phyloP scores from a whole-genome alignment of 2,113 vertebrate genomes.

The Gallinago media region DNA sequence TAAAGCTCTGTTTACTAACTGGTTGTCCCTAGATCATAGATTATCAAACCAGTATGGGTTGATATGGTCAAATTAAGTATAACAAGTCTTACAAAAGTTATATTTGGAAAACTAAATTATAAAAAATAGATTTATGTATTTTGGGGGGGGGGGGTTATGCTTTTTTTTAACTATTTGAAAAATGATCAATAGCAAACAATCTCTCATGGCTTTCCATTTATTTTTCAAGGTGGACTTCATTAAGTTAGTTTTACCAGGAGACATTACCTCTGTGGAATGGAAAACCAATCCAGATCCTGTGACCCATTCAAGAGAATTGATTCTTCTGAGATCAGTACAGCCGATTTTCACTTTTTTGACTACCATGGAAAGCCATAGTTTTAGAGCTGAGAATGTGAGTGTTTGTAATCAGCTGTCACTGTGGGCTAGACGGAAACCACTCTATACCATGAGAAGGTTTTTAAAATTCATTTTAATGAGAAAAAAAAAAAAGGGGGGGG shows the following conservation, averaged over 20 bases:
- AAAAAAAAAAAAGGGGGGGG: neutral
- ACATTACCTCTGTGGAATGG: neutral
- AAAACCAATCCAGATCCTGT: neutral
- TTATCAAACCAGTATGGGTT: neutral
- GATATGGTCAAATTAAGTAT: neutral
- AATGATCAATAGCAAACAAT: neutral
- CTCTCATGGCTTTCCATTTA: neutral
- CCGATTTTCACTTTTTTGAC: neutral
- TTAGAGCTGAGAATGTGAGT: neutral
- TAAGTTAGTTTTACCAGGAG: neutral
- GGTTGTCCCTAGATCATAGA: neutral
- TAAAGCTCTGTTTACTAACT: neutral
- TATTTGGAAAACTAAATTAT: neutral
- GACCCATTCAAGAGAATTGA: neutral
- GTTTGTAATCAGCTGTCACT: neutral
- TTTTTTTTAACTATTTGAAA: neutral
- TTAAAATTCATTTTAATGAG: neutral
- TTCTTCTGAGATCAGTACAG: neutral
- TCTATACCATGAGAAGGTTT: accelerated
- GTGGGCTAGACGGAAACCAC: neutral
- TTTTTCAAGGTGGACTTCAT: neutral
- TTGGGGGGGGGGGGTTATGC: too few relatives aligned
- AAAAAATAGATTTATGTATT: neutral
- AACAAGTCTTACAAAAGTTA: neutral
- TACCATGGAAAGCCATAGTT: neutral